Evolutionary conservation across 2,888 invertebrate species (phyloP).

Genomic region (Himalopsyche tibetana): DNA sequence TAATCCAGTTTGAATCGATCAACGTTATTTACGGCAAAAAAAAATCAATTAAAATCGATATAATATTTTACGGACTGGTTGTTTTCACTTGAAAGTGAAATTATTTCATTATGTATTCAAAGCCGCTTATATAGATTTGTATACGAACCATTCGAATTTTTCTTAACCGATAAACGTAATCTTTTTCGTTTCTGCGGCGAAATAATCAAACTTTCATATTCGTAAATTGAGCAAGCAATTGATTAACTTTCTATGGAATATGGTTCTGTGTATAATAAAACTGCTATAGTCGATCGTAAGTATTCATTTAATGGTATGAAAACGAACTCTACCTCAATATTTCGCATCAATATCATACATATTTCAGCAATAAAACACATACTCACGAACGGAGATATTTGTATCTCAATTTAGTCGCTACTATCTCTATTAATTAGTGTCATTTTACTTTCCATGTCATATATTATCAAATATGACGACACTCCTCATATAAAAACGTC

Average conservation of each 20-base stretch:
- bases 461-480: no score
- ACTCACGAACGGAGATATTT: no score
- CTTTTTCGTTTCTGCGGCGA: constrained; percentile 19
- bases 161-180: constrained; percentile 2
- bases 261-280: neutral
- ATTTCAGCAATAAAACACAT: neutral
- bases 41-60: neutral
- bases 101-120: neutral
- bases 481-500: no score
- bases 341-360: constrained; percentile 26
- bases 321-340: neutral
- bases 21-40: no score
- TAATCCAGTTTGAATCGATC: no score
- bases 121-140: neutral
- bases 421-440: no score
- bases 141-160: neutral
- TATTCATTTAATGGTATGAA: neutral
- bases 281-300: neutral
- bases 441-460: no score
- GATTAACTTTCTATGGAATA: constrained; percentile 10
- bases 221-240: constrained; percentile 1
- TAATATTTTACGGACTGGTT: neutral
- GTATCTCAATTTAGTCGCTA: no score
- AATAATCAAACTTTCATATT: constrained; percentile 38
- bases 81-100: constrained; percentile 12